These are phyloP conservation scores for Manacus vitellinus DNA, from an alignment of 2,113 vertebrate genomes.

Conservation along the genomic window DNA sequence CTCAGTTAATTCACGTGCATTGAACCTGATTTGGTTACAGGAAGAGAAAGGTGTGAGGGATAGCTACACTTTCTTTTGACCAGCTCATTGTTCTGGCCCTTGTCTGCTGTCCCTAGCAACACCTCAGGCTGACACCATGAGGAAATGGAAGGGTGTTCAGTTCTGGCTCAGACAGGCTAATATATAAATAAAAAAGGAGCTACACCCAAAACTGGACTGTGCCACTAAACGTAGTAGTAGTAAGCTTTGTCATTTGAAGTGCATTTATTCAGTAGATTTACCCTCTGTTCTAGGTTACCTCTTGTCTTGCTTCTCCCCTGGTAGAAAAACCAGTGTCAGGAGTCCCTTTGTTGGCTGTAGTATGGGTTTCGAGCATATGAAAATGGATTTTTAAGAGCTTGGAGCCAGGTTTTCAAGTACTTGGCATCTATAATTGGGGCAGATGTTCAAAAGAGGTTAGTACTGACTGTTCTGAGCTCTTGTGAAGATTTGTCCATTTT, in stretches of 20 bases:
- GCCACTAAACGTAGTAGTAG: not conserved
- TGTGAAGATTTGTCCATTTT: conserved; percentile 28
- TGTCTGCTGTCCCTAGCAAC: not conserved
- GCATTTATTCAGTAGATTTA: not conserved
- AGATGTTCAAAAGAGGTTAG: conserved; percentile 32
- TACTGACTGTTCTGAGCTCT: conserved; percentile 14
- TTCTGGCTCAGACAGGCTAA: not conserved
- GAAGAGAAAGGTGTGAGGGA: not conserved
- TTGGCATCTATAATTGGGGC: conserved; percentile 11
- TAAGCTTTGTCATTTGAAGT: not conserved
- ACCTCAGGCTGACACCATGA: not conserved
- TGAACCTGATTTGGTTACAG: not conserved
- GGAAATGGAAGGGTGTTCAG: not conserved
- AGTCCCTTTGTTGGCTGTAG: not conserved
- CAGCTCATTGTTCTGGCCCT: not conserved
- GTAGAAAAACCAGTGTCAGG: not conserved
- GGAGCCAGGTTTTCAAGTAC: not conserved
- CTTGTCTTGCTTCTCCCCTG: not conserved
- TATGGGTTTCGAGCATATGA: not conserved
- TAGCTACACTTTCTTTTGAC: not conserved
- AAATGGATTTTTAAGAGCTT: not conserved
- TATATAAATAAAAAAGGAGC: not conserved
- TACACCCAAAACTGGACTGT: not conserved
- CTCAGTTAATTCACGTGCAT: not conserved
- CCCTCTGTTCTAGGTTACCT: not conserved